Percentiles rank a stretch among this genome's conserved stretches.
Conservation (phyloP, 2,797 vertebrate genomes). For the Cryptoblepharus egeriae region DNA sequence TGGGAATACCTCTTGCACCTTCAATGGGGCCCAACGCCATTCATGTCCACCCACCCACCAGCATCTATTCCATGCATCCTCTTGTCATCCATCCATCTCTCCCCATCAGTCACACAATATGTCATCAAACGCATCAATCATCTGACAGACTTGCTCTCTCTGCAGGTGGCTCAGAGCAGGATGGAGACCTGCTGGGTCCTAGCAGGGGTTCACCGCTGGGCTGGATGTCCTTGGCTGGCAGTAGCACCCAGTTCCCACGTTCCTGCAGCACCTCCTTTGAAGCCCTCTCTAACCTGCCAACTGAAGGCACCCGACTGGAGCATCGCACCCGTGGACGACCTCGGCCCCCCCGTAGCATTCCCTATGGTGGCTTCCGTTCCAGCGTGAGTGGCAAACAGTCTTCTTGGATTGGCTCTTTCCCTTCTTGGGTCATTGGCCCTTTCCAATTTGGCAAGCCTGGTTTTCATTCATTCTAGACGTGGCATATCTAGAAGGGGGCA, state of each 20-base stretch:
- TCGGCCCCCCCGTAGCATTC: slow-evolving; percentile 84
- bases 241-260: slow-evolving; percentile 78
- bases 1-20: no score
- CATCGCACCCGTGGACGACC: slow-evolving; percentile 89
- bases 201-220: slow-evolving; percentile 69
- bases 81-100: slow-evolving; percentile 70
- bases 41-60: no score
- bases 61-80: slow-evolving; percentile 64
- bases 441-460: no score
- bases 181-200: slow-evolving; percentile 55
- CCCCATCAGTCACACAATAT: not conserved
- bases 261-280: slow-evolving; percentile 86
- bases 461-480: not conserved
- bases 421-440: slow-evolving; percentile 28
- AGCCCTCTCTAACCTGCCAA: slow-evolving; percentile 87
- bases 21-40: no score
- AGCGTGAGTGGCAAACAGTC: slow-evolving; percentile 70
- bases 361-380: slow-evolving; percentile 72
- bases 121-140: no score
- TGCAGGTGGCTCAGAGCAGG: slow-evolving; percentile 73
- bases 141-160: not conserved
- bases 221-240: slow-evolving; percentile 74
- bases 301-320: slow-evolving; percentile 87
- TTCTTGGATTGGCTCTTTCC: slow-evolving; percentile 45
- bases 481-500: no score